A percentile compares a stretch with the other conserved stretches of the same genome.
phyloP scores from a whole-genome alignment of 2,797 vertebrate genomes.

The Cichlasoma orientale region DNA sequence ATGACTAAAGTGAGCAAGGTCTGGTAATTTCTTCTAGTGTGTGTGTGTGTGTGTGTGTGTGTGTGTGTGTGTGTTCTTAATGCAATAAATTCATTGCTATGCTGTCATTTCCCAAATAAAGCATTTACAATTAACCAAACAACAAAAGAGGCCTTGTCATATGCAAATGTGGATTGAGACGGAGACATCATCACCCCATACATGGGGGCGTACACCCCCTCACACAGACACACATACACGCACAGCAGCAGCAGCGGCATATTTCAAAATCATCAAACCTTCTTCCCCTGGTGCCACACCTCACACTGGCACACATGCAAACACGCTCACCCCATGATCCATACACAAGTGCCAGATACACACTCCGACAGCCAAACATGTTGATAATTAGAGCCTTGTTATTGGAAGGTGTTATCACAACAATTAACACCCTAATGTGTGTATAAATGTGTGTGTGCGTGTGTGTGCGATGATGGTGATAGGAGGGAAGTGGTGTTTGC shows the following conservation, averaged over 20 bases:
- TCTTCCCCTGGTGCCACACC: constrained; percentile 68
- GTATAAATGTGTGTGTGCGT: constrained; percentile 27
- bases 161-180: constrained; percentile 57
- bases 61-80: background rate
- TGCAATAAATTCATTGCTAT: background rate
- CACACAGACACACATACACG: constrained; percentile 34
- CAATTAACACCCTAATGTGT: constrained; percentile 85
- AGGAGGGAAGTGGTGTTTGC: constrained; percentile 12
- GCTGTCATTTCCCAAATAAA: constrained; percentile 16
- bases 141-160: constrained; percentile 55
- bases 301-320: constrained; percentile 65
- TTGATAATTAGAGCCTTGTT: constrained; percentile 86
- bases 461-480: constrained; percentile 1
- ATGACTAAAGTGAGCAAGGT: background rate
- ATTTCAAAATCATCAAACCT: constrained; percentile 68
- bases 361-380: constrained; percentile 82
- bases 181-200: constrained; percentile 53
- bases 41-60: no score
- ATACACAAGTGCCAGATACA: constrained; percentile 78
- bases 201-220: constrained; percentile 6
- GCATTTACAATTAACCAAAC: constrained; percentile 47
- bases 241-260: constrained; percentile 34
- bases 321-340: constrained; percentile 65
- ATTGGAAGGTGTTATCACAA: constrained; percentile 86
- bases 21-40: background rate